Evolutionary conservation across 2,113 vertebrate genomes (phyloP).

Genomic region (Petrocephalus microphthalmus): DNA sequence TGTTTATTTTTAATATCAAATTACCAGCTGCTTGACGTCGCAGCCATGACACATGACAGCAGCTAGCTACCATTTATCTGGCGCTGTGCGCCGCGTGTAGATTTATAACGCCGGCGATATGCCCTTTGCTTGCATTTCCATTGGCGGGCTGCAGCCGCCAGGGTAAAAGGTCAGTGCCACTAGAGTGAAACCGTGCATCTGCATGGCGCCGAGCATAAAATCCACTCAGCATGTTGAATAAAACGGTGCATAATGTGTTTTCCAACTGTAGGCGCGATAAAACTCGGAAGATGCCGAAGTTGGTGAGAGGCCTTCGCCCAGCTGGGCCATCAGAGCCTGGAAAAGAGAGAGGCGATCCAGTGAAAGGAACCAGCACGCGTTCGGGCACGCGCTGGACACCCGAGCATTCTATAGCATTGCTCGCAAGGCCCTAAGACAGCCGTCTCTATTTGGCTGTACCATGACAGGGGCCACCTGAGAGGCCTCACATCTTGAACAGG

Average conservation of each 20-base stretch:
- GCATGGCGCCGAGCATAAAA: background rate
- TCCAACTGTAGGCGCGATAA: background rate
- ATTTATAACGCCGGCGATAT: background rate
- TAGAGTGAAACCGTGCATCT: background rate
- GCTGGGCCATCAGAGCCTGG: background rate
- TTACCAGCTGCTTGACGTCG: background rate
- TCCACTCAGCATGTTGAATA: slow-evolving; percentile 1
- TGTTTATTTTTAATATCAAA: slow-evolving; percentile 9
- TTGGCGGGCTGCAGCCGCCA: background rate
- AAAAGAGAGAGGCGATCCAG: background rate
- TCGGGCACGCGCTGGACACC: background rate
- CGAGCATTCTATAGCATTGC: background rate
- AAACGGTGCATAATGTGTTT: background rate
- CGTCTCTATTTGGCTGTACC: background rate
- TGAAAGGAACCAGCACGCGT: background rate
- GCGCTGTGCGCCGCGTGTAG: background rate
- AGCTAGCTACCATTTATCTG: background rate
- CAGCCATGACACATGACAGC: background rate
- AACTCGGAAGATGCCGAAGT: background rate
- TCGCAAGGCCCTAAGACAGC: background rate
- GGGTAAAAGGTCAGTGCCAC: background rate
- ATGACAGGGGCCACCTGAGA: background rate
- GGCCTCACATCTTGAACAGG: background rate
- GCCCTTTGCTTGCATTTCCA: background rate
- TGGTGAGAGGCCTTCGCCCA: background rate